Evolutionary conservation across 1,140 invertebrate species (phyloP).

Genomic region (Neodiprion fabricii): DNA sequence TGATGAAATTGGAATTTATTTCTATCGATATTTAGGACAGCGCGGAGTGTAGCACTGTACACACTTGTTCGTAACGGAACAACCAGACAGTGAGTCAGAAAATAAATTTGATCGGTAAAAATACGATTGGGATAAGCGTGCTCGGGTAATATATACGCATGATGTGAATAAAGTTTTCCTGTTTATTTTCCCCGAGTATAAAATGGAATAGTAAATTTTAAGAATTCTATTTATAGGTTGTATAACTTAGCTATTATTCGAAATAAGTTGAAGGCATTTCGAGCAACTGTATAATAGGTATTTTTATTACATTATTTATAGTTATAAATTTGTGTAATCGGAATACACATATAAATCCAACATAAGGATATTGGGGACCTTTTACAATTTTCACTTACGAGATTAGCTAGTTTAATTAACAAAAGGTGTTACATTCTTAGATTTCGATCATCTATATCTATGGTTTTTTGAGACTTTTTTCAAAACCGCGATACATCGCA

Average conservation of each 20-base stretch:
- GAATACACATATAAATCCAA: constrained; percentile 12
- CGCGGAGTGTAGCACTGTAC: too few species aligned
- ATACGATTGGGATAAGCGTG: too few species aligned
- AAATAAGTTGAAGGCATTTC: background rate
- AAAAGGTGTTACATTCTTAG: constrained; percentile 12
- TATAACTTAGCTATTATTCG: background rate
- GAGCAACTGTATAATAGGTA: constrained; percentile 10
- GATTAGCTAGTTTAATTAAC: constrained; percentile 7
- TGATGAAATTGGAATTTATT: too few species aligned
- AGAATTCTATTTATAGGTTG: too few species aligned
- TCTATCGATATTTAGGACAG: too few species aligned
- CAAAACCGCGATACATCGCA: background rate
- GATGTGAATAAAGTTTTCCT: too few species aligned
- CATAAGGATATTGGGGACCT: background rate
- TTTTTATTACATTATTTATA: constrained; percentile 14
- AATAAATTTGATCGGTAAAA: too few species aligned
- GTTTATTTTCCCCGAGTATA: too few species aligned
- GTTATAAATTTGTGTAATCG: background rate
- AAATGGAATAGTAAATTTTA: too few species aligned
- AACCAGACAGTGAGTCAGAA: too few species aligned
- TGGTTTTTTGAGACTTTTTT: background rate
- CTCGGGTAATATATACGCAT: too few species aligned
- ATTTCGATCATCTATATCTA: background rate
- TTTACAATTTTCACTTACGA: background rate
- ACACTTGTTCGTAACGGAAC: too few species aligned